Base-by-base conservation (phyloP, 1,140 invertebrate species). In the Drosophila ercepeae region DNA sequence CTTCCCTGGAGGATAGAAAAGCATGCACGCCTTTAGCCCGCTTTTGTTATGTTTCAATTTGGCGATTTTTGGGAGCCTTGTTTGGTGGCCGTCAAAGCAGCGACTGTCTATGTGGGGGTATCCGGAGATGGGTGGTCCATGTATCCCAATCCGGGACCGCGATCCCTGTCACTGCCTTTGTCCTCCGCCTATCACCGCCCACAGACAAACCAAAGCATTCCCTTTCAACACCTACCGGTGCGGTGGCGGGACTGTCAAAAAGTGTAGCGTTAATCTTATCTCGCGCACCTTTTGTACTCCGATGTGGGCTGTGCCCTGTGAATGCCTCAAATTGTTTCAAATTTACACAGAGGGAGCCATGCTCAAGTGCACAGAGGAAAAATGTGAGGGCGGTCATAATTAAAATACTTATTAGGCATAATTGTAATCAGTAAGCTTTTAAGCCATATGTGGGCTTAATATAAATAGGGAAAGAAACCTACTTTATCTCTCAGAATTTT, bases 11-110 rank as follows among this genome's bases (percentile, higher is more conserved):
- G 55, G 29, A 51, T 39, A 23, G 18, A 21, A 27, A 9, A 29
- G 45, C 8, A 13, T 29, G 39, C 14, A 27, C 39, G 57, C 59
- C 59, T 59, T 73, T 42, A n/a, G 46, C 44, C 61, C 48, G 41
- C 68, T 68, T 74, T 82, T 82, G 78, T 82, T 82, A 73, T 82
- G 78, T 83, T 83, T 82, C 81, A 83, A 82, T 82, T 78, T 83
- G 44, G 36, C 61, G 57, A 27, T 64, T 65, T 78, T 49, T 32
- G 70, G 49, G 27, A 13, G 44, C 49, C 53, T 63, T 67, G 57
- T 63, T 68, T 34, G n/a, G 57, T 39, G 32, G 59, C 44, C 50
- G 45, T 44, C 70, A 73, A 36, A 57, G 34, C 60, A 34, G 19
- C 60, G 29, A 42, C 51, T 45, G 52, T 42, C 61, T 36, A 50